Evolutionary conservation across 2,797 vertebrate genomes (phyloP).

Genomic region (Gymnoscopelus microlampas): DNA sequence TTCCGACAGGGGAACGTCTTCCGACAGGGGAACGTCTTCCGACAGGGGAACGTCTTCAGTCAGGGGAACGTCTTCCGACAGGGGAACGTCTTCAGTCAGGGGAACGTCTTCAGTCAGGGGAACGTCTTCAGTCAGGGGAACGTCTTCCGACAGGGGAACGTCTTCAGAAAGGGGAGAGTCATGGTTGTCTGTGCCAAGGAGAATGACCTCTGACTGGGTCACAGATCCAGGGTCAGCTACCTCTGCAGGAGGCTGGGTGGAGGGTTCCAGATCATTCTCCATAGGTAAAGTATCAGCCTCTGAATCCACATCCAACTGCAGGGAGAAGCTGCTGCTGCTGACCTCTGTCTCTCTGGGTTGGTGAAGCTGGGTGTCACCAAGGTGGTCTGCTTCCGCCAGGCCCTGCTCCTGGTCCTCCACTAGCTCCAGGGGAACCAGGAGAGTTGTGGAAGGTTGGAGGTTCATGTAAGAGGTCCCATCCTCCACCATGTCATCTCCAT

Average conservation of each 20-base stretch:
- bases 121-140: no score
- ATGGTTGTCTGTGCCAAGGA: no score
- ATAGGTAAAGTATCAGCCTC: conserved; percentile 27
- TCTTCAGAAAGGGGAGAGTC: no score
- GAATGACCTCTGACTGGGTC: no score
- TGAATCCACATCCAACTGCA: conserved; percentile 86
- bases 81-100: no score
- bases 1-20: no score
- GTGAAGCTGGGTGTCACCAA: conserved; percentile 67
- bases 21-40: no score
- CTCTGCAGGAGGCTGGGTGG: conserved; percentile 9
- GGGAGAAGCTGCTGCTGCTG: conserved; percentile 82
- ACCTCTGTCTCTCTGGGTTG: conserved; percentile 72
- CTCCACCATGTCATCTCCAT: conserved; percentile 57
- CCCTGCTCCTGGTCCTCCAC: conserved; percentile 78
- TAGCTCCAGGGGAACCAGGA: conserved; percentile 82
- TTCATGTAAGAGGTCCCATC: conserved; percentile 76
- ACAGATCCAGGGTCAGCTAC: conserved; percentile 25
- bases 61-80: no score
- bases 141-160: no score
- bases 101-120: no score
- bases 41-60: no score
- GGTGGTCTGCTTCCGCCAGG: conserved; percentile 66
- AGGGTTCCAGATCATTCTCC: conserved; percentile 38
- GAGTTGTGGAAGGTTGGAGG: conserved; percentile 78